Base-by-base conservation (phyloP, 2,888 invertebrate species). In the Metellina segmentata region DNA sequence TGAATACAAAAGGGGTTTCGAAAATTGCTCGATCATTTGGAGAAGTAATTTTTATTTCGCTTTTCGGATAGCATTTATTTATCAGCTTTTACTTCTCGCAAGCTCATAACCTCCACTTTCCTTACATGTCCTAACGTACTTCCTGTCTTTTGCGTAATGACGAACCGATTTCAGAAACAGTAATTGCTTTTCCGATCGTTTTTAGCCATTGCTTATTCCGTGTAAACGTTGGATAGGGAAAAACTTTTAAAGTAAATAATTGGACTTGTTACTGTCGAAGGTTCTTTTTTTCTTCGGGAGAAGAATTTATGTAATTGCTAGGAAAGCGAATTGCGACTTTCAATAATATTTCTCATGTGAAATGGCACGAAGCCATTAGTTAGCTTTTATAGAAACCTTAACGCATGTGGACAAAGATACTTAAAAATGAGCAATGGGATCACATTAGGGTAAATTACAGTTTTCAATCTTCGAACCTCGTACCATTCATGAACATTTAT, bases 151-250 rank as follows among this genome's bases (percentile, higher is more conserved):
- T 75, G 53, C 74, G 74, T 85, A 85, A 85, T 85, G 85, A 85
- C 74, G 85, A 74, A 48, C 53, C 85, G 61, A 81, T 49, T 16
- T 61, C 79, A 75, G 75, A 53, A 51, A 75, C 75, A 75, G 75
- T 85, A 85, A 85, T 85, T 85, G 75, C 85, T 85, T 85, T 75
- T 75, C 75, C 85, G 48, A 85, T 85, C 74, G 74, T 85, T 85
- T 61, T 85, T 34, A 72, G 75, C 48, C 48, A 16, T 7, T 19
- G 53, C 34, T 74, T 75, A 75, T 85, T 75, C n/a, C 85, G 11
- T 53, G 34, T 75, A 75, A 75, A 61, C n/a, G 85, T 75, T 61
- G 74, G 61, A 61, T 61, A 61, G 53, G n/a, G 53, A 48, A 75
- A 85, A 85, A 75, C 51, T 75, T 48, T 74, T 61, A 53, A 85